Percentiles rank a stretch among this genome's conserved stretches.
These are phyloP conservation scores for Euleptes europaea DNA, from an alignment of 2,113 vertebrate genomes.

Conservation along the genomic window DNA sequence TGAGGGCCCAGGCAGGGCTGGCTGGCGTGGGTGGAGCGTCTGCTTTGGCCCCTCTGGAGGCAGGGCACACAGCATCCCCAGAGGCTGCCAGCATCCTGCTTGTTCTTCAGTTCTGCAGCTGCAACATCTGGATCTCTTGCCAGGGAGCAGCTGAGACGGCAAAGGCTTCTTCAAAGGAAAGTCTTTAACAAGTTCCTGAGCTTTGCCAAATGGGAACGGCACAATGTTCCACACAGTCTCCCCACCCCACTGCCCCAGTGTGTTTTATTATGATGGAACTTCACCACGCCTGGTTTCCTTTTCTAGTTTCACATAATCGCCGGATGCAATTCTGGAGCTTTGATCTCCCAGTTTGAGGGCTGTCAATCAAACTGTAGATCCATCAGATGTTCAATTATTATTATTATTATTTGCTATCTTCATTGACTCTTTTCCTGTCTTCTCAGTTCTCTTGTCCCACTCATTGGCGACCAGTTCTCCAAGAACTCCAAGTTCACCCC, in stretches of 20 bases:
- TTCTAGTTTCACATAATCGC: background rate
- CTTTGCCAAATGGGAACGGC: rapidly evolving
- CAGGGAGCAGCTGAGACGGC: background rate
- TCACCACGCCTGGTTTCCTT: background rate
- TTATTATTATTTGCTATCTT: too few relatives aligned
- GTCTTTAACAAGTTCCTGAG: background rate
- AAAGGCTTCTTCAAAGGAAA: background rate
- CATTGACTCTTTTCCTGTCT: background rate
- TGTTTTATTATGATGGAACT: background rate
- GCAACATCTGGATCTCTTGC: background rate
- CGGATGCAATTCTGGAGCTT: constrained; percentile 8
- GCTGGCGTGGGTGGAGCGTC: too few relatives aligned
- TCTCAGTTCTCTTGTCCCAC: background rate
- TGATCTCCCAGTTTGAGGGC: background rate
- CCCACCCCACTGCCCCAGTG: background rate
- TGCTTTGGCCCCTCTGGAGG: too few relatives aligned
- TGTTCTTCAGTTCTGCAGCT: background rate
- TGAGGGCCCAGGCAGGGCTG: too few relatives aligned
- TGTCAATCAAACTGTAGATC: background rate
- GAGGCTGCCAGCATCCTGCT: background rate
- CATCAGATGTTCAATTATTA: constrained; percentile 1
- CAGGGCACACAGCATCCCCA: background rate
- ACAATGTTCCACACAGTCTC: background rate
- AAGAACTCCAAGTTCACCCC: too few relatives aligned
- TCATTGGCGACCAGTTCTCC: background rate